phyloP scores from a whole-genome alignment of 2,888 invertebrate species.

The Entomobrya multifasciata region DNA sequence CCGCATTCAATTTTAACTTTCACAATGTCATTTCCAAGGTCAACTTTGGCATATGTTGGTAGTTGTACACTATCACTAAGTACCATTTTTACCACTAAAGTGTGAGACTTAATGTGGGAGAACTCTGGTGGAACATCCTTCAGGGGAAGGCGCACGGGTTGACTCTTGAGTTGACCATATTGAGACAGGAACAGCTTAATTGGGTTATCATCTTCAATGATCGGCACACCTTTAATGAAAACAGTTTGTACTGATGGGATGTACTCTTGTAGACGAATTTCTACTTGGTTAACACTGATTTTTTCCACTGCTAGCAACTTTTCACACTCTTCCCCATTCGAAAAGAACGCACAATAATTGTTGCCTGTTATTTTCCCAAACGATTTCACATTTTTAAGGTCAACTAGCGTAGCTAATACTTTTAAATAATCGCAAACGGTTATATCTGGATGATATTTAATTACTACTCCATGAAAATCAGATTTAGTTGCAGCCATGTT shows the following conservation, averaged over 20 bases:
- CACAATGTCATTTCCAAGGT: slow-evolving; percentile 39
- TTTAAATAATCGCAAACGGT: too few species aligned
- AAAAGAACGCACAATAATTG: background rate
- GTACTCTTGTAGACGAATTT: background rate
- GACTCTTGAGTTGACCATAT: slow-evolving; percentile 18
- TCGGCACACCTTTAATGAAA: slow-evolving; percentile 42
- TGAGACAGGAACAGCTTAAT: background rate
- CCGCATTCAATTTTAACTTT: slow-evolving; percentile 53
- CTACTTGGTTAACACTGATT: background rate
- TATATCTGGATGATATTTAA: too few species aligned
- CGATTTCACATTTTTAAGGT: too few species aligned
- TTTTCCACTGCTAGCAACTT: background rate
- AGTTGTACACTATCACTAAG: background rate
- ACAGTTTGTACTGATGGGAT: slow-evolving; percentile 22
- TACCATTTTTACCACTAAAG: slow-evolving; percentile 4
- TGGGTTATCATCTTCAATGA: background rate
- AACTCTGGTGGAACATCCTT: slow-evolving; percentile 41
- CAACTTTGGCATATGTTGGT: slow-evolving; percentile 30
- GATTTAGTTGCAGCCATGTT: too few species aligned
- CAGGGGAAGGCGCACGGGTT: background rate
- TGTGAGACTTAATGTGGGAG: slow-evolving; percentile 21
- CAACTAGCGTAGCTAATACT: too few species aligned
- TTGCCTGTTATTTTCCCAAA: too few species aligned
- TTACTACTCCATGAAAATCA: too few species aligned
- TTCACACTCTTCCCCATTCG: background rate